phyloP scores from a whole-genome alignment of 1,140 invertebrate species.

The Pararge aegeria region DNA sequence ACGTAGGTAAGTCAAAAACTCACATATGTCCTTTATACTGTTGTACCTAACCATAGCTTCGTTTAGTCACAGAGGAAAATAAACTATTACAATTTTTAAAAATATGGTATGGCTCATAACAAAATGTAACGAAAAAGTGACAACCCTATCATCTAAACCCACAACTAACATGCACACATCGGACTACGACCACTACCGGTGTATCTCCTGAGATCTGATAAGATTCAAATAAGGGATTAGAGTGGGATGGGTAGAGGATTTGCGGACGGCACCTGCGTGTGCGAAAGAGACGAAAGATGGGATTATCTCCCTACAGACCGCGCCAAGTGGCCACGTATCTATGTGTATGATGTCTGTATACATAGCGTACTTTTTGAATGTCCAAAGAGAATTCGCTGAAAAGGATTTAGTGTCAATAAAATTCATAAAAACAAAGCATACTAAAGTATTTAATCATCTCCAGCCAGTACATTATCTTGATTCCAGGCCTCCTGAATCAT shows the following conservation, averaged over 20 bases:
- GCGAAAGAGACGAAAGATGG: conserved; percentile 53
- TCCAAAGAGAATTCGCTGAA: conserved; percentile 13
- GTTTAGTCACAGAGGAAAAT: too few species aligned
- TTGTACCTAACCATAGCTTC: too few species aligned
- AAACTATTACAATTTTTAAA: too few species aligned
- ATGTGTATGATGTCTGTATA: conserved; percentile 20
- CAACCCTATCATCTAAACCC: conserved; percentile 61
- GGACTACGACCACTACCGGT: conserved; percentile 63
- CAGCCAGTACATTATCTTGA: too few species aligned
- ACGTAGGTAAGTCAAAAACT: too few species aligned
- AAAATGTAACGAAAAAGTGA: too few species aligned
- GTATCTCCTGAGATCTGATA: conserved; percentile 78
- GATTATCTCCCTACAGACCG: conserved; percentile 75
- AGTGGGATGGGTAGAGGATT: conserved; percentile 69
- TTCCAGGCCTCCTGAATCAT: too few species aligned
- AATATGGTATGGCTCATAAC: too few species aligned
- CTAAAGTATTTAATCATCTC: background rate
- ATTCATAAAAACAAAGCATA: background rate
- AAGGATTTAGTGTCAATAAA: conserved; percentile 4
- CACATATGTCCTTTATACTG: too few species aligned
- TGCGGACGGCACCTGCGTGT: conserved; percentile 49
- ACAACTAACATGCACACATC: conserved; percentile 62
- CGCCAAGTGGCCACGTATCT: conserved; percentile 35
- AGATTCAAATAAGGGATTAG: conserved; percentile 82
- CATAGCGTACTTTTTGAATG: conserved; percentile 31